These are phyloP conservation scores for Notodonta dromedarius DNA, from an alignment of 2,888 invertebrate species.

Conservation along the genomic window DNA sequence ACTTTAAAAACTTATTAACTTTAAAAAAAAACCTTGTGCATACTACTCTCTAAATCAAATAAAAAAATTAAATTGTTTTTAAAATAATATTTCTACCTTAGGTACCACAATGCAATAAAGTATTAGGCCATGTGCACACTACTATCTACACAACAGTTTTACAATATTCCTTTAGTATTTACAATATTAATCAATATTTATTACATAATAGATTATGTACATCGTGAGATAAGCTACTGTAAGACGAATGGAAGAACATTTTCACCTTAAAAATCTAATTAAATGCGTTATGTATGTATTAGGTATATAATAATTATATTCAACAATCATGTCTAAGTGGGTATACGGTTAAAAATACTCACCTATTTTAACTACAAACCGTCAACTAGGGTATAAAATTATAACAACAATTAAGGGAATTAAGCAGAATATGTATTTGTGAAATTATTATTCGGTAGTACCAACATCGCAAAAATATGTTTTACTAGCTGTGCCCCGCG, in stretches of 20 bases:
- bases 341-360: constrained; percentile 32
- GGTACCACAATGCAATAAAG: neutral
- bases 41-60: too few relatives aligned
- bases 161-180: neutral
- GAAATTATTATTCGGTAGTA: too few relatives aligned
- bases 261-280: constrained; percentile 50
- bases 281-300: constrained; percentile 48
- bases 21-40: too few relatives aligned
- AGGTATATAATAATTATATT: constrained; percentile 8
- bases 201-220: constrained; percentile 43
- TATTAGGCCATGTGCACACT: neutral
- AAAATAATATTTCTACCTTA: too few relatives aligned
- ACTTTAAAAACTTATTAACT: too few relatives aligned
- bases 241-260: constrained; percentile 63
- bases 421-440: too few relatives aligned
- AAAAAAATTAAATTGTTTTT: too few relatives aligned
- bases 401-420: too few relatives aligned
- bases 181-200: neutral
- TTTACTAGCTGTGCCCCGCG: too few relatives aligned
- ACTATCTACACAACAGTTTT: neutral
- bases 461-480: too few relatives aligned
- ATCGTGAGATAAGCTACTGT: constrained; percentile 39
- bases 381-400: too few relatives aligned
- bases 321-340: constrained; percentile 25
- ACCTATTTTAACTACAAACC: too few relatives aligned